A percentile compares a stretch with the other conserved stretches of the same genome.
Evolutionary conservation across 2,113 vertebrate species (phyloP).

Genomic region (Myrmecobius fasciatus): DNA sequence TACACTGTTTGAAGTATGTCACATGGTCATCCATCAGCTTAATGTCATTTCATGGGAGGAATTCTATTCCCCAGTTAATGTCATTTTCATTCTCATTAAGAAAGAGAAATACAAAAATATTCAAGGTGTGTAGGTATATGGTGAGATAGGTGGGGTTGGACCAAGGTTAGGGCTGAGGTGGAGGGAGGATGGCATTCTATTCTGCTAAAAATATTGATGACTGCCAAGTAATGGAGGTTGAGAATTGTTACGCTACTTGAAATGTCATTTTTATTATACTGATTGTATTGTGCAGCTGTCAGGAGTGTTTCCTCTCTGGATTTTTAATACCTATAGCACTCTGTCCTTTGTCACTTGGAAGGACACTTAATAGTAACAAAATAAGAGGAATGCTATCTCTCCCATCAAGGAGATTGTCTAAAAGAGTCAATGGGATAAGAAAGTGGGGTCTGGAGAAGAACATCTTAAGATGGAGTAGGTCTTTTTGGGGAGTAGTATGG

Average conservation of each 20-base stretch:
- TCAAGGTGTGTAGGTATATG: conserved; percentile 32
- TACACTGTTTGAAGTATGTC: conserved; percentile 70
- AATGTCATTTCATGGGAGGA: conserved; percentile 69
- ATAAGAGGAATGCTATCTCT: background rate
- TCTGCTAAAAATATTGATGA: conserved; percentile 12
- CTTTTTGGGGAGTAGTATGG: background rate
- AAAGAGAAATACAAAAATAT: conserved; percentile 28
- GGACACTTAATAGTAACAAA: conserved; percentile 19
- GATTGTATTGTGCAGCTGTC: conserved; percentile 22
- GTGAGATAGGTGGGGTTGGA: conserved; percentile 23
- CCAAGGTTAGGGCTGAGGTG: background rate
- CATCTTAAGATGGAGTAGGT: background rate
- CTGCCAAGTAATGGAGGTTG: conserved; percentile 6
- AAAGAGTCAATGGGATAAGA: conserved; percentile 12
- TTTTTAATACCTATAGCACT: background rate
- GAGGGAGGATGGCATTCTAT: background rate
- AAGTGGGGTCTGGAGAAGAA: background rate
- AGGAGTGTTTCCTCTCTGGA: conserved; percentile 42
- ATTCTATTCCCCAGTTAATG: conserved; percentile 68
- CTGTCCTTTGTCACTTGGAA: conserved; percentile 26
- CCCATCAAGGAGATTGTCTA: background rate
- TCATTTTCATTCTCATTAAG: conserved; percentile 60
- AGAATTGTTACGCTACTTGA: conserved; percentile 29
- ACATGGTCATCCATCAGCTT: conserved; percentile 68
- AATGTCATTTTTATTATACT: conserved; percentile 15